Conservation (phyloP, 2,797 vertebrate species). For the Triplophysa yarkandensis region DNA sequence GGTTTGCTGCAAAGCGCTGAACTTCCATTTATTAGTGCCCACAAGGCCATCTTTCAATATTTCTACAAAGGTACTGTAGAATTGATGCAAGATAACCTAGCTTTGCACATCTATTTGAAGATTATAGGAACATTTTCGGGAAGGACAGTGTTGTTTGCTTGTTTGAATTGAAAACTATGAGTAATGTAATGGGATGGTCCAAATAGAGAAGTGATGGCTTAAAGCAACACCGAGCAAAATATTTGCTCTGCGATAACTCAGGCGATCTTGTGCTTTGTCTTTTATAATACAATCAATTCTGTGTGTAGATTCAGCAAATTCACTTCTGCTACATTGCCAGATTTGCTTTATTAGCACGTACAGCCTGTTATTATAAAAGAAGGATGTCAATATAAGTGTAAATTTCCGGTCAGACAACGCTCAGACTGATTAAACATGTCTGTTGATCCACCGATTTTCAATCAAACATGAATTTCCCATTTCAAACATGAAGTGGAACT, state of each 20-base stretch:
- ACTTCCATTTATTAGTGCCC: not conserved
- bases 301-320: not conserved
- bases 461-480: not conserved
- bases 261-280: conserved; percentile 3
- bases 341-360: not conserved
- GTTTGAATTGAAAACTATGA: conserved; percentile 18
- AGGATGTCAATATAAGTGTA: conserved; percentile 4
- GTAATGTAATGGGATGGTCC: conserved; percentile 26
- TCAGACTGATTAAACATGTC: conserved; percentile 29
- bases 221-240: not conserved
- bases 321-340: not conserved
- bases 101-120: conserved; percentile 23
- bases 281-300: too few species aligned
- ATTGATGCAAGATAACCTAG: not conserved
- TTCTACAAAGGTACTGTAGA: not conserved
- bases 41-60: not conserved
- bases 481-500: not conserved
- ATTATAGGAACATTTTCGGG: conserved; percentile 29
- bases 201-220: not conserved
- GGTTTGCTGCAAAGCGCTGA: not conserved
- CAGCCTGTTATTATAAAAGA: not conserved
- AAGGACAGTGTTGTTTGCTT: conserved; percentile 18
- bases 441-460: not conserved
- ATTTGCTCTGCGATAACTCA: not conserved
- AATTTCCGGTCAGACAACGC: conserved; percentile 33